Conservation (phyloP, 1,140 invertebrate genomes). For the Zophobas morio region DNA sequence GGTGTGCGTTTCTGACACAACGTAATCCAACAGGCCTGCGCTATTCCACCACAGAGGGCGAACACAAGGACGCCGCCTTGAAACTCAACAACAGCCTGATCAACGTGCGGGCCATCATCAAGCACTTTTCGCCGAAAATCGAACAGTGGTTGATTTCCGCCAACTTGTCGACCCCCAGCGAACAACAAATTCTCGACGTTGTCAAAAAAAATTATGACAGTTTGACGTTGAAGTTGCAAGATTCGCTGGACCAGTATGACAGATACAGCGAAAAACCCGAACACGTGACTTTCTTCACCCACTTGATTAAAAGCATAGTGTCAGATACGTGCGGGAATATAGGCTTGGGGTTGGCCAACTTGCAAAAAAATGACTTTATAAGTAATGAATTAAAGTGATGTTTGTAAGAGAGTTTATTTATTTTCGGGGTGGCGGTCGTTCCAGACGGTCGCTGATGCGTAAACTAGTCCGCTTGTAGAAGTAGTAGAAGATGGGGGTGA, state of each 20-base stretch:
- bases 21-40: conserved; percentile 77
- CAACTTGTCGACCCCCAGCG: conserved; percentile 91
- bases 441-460: conserved; percentile 73
- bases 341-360: conserved; percentile 22
- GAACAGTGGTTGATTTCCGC: conserved; percentile 91
- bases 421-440: conserved; percentile 7
- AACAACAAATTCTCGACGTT: conserved; percentile 96
- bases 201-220: conserved; percentile 97
- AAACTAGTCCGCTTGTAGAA: conserved; percentile 81
- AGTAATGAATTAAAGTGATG: conserved; percentile 34
- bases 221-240: conserved; percentile 94
- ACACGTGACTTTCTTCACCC: conserved; percentile 65
- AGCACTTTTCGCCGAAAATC: conserved; percentile 97
- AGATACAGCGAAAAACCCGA: conserved; percentile 86
- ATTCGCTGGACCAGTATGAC: conserved; percentile 95
- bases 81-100: conserved; percentile 90
- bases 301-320: conserved; percentile 25
- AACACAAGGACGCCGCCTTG: conserved; percentile 92
- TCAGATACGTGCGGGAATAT: conserved; percentile 25
- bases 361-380: conserved; percentile 44
- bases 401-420: conserved; percentile 29
- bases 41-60: conserved; percentile 89
- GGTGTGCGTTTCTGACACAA: not conserved
- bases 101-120: conserved; percentile 94
- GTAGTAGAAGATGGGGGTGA: conserved; percentile 82